Evolutionary conservation across 2,888 invertebrate species (phyloP).

Genomic region (Cephus pygmeus): DNA sequence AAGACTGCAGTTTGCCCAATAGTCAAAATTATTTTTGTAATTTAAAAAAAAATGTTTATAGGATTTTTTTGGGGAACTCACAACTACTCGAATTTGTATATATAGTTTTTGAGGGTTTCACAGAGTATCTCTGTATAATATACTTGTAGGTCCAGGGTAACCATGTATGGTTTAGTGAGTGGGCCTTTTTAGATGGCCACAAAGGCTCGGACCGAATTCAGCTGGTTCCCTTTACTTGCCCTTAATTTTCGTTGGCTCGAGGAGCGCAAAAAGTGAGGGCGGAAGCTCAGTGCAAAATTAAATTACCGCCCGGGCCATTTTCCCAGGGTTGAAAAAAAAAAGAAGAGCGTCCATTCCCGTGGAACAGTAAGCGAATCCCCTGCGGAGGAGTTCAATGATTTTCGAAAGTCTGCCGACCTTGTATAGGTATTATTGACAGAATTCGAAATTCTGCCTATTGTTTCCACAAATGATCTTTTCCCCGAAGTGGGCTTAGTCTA

Average conservation of each 20-base stretch:
- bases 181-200: not conserved
- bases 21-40: not conserved
- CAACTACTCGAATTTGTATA: no score
- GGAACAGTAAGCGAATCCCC: slow-evolving; percentile 22
- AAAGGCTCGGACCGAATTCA: slow-evolving; percentile 3
- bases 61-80: no score
- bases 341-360: slow-evolving; percentile 15
- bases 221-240: slow-evolving; percentile 1
- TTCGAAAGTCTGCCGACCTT: not conserved
- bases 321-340: slow-evolving; percentile 13
- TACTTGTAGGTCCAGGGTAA: not conserved
- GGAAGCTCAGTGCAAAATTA: slow-evolving; percentile 26
- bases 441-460: slow-evolving; percentile 22
- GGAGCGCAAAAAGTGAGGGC: slow-evolving; percentile 23
- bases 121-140: no score
- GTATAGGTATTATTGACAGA: slow-evolving; percentile 15
- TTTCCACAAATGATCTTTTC: slow-evolving; percentile 34
- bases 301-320: slow-evolving; percentile 21
- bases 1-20: not conserved
- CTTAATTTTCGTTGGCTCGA: not conserved
- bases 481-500: slow-evolving; percentile 11
- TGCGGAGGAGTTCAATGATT: slow-evolving; percentile 7
- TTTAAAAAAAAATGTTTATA: no score
- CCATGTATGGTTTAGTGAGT: not conserved
- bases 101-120: no score